These are phyloP conservation scores for Premnoplex brunnescens DNA, from an alignment of 2,797 vertebrate genomes.

Conservation along the genomic window DNA sequence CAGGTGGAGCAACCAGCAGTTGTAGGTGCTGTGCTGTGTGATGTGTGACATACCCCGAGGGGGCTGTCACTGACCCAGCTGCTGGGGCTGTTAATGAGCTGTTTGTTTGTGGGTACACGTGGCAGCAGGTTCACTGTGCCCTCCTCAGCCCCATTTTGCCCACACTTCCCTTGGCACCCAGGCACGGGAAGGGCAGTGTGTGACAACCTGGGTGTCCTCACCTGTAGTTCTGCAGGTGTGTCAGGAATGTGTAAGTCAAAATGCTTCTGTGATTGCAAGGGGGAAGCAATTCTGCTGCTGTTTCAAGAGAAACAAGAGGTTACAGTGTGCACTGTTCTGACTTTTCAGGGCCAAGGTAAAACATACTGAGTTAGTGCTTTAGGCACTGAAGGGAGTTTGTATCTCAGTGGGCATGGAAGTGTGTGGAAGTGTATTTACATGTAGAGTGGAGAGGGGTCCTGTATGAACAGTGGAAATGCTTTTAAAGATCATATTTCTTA, in stretches of 20 bases:
- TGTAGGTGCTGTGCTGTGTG: neutral
- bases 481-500: neutral
- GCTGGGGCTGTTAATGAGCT: neutral
- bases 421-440: neutral
- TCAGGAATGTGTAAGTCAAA: neutral
- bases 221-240: neutral
- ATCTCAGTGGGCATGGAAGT: neutral
- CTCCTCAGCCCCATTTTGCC: neutral
- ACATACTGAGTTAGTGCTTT: neutral
- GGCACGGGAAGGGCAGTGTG: fast-evolving
- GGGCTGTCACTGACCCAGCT: neutral
- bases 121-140: neutral
- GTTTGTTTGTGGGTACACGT: neutral
- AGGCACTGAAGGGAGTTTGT: neutral
- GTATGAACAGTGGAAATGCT: neutral
- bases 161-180: neutral
- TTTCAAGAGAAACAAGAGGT: neutral
- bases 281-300: neutral
- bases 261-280: neutral
- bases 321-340: neutral
- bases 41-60: neutral
- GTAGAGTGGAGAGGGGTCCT: neutral
- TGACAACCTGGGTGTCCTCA: neutral
- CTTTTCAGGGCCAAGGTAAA: neutral
- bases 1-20: neutral